Conservation (phyloP, 2,113 vertebrate genomes). For the Pollachius pollachius region DNA sequence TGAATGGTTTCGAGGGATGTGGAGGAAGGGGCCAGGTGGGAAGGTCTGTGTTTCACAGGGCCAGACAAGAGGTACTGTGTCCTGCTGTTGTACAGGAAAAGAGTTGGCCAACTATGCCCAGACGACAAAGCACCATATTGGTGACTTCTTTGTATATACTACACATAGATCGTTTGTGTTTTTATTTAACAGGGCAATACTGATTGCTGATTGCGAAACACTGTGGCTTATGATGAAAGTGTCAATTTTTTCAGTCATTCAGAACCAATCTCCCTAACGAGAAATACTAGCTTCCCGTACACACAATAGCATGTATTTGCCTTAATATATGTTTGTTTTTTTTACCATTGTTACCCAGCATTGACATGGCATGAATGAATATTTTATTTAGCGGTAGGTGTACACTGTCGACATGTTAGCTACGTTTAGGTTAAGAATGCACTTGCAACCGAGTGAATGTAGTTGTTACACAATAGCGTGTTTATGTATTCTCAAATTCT, state of each 20-base stretch:
- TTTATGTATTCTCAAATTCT: slow-evolving; percentile 57
- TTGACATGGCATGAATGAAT: slow-evolving; percentile 43
- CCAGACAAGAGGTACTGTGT: slow-evolving; percentile 31
- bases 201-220: slow-evolving; percentile 33
- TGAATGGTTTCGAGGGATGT: background rate
- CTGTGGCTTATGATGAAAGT: slow-evolving; percentile 24
- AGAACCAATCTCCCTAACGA: background rate
- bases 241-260: slow-evolving; percentile 16
- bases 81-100: slow-evolving; percentile 40
- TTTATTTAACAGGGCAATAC: slow-evolving; percentile 35
- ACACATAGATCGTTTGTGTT: slow-evolving; percentile 9
- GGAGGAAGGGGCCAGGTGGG: background rate
- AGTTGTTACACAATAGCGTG: slow-evolving; percentile 56
- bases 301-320: slow-evolving; percentile 45
- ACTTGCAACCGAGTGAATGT: slow-evolving; percentile 75
- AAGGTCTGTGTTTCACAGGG: background rate
- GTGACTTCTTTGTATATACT: slow-evolving; percentile 46
- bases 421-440: slow-evolving; percentile 70
- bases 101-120: slow-evolving; percentile 14
- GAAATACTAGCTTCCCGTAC: slow-evolving; percentile 6
- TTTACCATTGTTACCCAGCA: slow-evolving; percentile 45
- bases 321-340: slow-evolving; percentile 33
- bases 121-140: slow-evolving; percentile 65
- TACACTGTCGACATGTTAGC: slow-evolving; percentile 58
- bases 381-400: slow-evolving; percentile 27